Conservation (phyloP, 2,888 invertebrate genomes). For the Agonopterix heracliana region DNA sequence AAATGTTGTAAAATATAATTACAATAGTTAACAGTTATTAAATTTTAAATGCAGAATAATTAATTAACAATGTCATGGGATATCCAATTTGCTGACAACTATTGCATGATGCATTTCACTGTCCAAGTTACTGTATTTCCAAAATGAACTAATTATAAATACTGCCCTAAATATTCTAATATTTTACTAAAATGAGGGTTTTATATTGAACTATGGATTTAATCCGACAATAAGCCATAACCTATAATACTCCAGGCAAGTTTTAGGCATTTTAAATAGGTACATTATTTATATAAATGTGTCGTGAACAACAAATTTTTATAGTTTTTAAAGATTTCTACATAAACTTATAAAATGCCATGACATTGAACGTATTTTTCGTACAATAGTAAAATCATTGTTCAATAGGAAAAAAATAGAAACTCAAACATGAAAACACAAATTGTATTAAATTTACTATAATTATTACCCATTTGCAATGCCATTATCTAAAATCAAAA, state of each 20-base stretch:
- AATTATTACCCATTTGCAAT: slow-evolving; percentile 30
- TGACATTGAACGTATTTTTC: slow-evolving; percentile 43
- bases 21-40: slow-evolving; percentile 68
- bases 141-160: slow-evolving; percentile 27
- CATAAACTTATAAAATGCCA: slow-evolving; percentile 34
- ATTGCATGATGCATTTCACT: slow-evolving; percentile 21
- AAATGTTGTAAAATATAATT: slow-evolving; percentile 71
- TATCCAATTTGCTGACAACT: slow-evolving; percentile 41
- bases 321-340: slow-evolving; percentile 16
- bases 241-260: slow-evolving; percentile 58
- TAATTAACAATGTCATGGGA: slow-evolving; percentile 68
- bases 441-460: slow-evolving; percentile 26
- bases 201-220: slow-evolving; percentile 50
- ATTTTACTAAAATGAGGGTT: slow-evolving; percentile 40
- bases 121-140: slow-evolving; percentile 24
- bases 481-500: slow-evolving; percentile 31
- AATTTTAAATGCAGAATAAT: slow-evolving; percentile 70
- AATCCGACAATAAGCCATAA: slow-evolving; percentile 51
- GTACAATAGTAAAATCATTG: slow-evolving; percentile 29
- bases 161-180: slow-evolving; percentile 26
- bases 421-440: slow-evolving; percentile 40
- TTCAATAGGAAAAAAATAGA: slow-evolving; percentile 17
- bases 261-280: slow-evolving; percentile 58
- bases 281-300: slow-evolving; percentile 20
- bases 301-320: slow-evolving; percentile 16